Evolutionary conservation across 2,113 vertebrate species (phyloP), one percentile per base, ranked within the genome.

Genomic region (Salvelinus namaycush): DNA sequence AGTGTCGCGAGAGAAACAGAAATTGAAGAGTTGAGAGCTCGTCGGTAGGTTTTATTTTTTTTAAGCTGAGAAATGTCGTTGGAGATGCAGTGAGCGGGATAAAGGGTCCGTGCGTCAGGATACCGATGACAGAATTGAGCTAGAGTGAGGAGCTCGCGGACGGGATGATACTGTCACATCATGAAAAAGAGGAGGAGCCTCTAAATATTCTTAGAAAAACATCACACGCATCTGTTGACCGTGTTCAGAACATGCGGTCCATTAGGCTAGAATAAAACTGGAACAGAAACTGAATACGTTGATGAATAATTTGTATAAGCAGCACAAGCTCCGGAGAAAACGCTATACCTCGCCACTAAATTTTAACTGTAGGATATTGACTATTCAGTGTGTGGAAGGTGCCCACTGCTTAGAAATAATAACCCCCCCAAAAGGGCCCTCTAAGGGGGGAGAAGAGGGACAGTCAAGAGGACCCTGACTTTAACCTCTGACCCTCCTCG

Each of bases 1-100:
- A 88, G 89, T 88, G 49, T 51, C 49, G 83, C 87, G 86, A 81
- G 78, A 78, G 80, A 87, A 89, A 84, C 67, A 81, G 22, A 81
- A 73, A 24, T 79, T 71, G 83, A 84, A 87, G 88, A 87, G 86
- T 89, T 34, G 14, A 18, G 16, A 60, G 57, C 18, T 18, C 12
- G 5, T 7, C n/a, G 4, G 20, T n/a, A 22, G 59, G 3, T 60
- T 31, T 31, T 3, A 27, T 31, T 31, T 31, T 31, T 31, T 4
- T 31, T 29, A 29, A 31, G 3, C 29, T 51, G 49, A 51, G 3
- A 51, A 51, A 51, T 51, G 14, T 51, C 49, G 13, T 51, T 51
- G 49, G 49, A 16, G 29, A 31, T 31, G 29, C 29, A 31, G 49
- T 51, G 14, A 51, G 49, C 7, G 59, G 14, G n/a, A 22, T n/a